Evolutionary conservation across 2,888 invertebrate species (phyloP), one percentile per base, ranked within the genome.

Genomic region (Tanaodytes sp.): DNA sequence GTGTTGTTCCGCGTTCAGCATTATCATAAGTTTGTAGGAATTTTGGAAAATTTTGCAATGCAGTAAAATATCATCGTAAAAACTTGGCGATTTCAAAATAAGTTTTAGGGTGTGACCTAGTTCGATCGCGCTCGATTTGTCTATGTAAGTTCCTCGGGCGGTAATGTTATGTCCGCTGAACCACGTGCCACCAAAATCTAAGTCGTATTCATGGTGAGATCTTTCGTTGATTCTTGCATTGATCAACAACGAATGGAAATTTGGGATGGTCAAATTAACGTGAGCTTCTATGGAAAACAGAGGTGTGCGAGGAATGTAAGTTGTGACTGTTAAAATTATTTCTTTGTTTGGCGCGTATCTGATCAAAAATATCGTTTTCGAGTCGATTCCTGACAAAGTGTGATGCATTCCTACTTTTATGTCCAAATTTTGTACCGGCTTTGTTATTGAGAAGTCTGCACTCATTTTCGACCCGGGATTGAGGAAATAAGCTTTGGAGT

Each of bases 91-190:
- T 75, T 90, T 91, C 0, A 93, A 85, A 3, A 91, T 83, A 6
- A 93, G 81, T 79, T 94, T 94, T 1, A 93, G 82, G 48, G 89
- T 88, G 74, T 92, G 90, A 37, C 90, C 90, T 14, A 90, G 89
- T 69, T 89, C 84, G 15, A 89, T 88, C 0, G 89, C 86, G 2
- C 90, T 89, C 0, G 93, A 93, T 75, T 89, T 89, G 81, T 94
- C 93, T 73, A 91, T 90, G 80, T 94, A 94, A 1, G 90, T 87
- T 0, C 93, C 94, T 72, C 90, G 89, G 1, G 91, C 86, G 39
- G 90, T 89, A 71, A 92, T 87, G 71, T 90, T 91, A 71, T 91
- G 90, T 1, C 93, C 93, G 42, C 92, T 93, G 81, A 94, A 94
- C 94, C 94, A 94, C 0, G 91, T 88, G 0, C 92, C 93, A 20